A percentile compares a stretch with the other conserved stretches of the same genome.
Evolutionary conservation across 2,888 invertebrate genomes (phyloP).

Genomic region (Dynastes tityus): DNA sequence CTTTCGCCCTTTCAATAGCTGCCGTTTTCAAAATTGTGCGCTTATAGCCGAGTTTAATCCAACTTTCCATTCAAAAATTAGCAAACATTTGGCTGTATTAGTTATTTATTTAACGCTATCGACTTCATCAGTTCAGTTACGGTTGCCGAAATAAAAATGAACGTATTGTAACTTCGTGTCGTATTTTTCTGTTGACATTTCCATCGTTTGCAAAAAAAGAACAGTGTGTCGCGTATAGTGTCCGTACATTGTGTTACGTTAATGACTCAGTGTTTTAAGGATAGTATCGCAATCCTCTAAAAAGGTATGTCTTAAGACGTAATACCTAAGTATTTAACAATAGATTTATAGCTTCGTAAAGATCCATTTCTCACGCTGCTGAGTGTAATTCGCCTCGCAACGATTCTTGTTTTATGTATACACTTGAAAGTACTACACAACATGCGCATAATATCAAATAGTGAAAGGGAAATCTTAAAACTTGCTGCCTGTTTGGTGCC

Average conservation of each 20-base stretch:
- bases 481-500: slow-evolving; percentile 18
- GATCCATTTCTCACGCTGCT: slow-evolving; percentile 25
- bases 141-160: background rate
- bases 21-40: slow-evolving; percentile 5
- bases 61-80: slow-evolving; percentile 33
- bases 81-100: background rate
- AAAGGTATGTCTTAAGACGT: slow-evolving; percentile 28
- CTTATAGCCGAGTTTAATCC: background rate
- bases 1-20: slow-evolving; percentile 2
- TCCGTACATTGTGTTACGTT: slow-evolving; percentile 28
- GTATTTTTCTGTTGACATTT: background rate
- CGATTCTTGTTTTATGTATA: slow-evolving; percentile 41
- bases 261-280: slow-evolving; percentile 44
- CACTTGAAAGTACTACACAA: slow-evolving; percentile 54
- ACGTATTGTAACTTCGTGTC: too few species aligned
- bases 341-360: slow-evolving; percentile 19
- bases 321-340: background rate
- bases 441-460: slow-evolving; percentile 48
- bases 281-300: slow-evolving; percentile 36
- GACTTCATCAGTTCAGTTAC: too few species aligned
- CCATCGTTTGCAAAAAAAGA: slow-evolving; percentile 12
- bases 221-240: slow-evolving; percentile 17
- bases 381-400: slow-evolving; percentile 18
- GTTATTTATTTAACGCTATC: too few species aligned
- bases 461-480: slow-evolving; percentile 57